Evolutionary conservation across 2,797 vertebrate species (phyloP).

Genomic region (Acridotheres tristis): DNA sequence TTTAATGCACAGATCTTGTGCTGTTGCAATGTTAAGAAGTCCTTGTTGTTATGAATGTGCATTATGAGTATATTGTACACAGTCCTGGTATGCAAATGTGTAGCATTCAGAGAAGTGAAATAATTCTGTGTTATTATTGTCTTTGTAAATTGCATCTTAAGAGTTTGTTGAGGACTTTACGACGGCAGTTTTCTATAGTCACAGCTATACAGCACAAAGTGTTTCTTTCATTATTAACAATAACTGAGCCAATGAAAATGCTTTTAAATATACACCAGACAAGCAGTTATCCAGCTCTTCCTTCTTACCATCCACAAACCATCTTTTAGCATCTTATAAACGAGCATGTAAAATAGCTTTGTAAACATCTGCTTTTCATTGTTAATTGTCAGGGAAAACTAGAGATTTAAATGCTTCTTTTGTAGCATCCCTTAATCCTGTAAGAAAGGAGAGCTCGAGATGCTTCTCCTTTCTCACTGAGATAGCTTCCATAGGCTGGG

Average conservation of each 20-base stretch:
- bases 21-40: slow-evolving; percentile 77
- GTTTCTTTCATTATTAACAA: slow-evolving; percentile 84
- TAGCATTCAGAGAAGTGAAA: slow-evolving; percentile 83
- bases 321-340: slow-evolving; percentile 79
- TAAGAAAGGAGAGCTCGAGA: slow-evolving; percentile 71
- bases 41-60: slow-evolving; percentile 81
- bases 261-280: slow-evolving; percentile 80
- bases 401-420: slow-evolving; percentile 74
- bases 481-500: slow-evolving; percentile 33
- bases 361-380: slow-evolving; percentile 84
- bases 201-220: slow-evolving; percentile 78
- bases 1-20: slow-evolving; percentile 73
- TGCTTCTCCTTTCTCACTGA: slow-evolving; percentile 56
- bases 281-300: slow-evolving; percentile 80
- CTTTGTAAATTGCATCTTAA: slow-evolving; percentile 83
- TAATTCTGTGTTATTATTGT: slow-evolving; percentile 84
- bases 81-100: slow-evolving; percentile 82
- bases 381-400: slow-evolving; percentile 80
- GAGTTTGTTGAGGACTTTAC: slow-evolving; percentile 81
- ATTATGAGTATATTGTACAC: slow-evolving; percentile 83
- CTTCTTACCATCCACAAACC: slow-evolving; percentile 78
- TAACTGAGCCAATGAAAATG: slow-evolving; percentile 83
- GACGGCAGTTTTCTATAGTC: slow-evolving; percentile 80
- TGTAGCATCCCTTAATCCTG: slow-evolving; percentile 75
- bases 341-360: slow-evolving; percentile 77